Evolutionary conservation across 1,140 invertebrate genomes (phyloP).

Genomic region (Drosophila novamexicana): DNA sequence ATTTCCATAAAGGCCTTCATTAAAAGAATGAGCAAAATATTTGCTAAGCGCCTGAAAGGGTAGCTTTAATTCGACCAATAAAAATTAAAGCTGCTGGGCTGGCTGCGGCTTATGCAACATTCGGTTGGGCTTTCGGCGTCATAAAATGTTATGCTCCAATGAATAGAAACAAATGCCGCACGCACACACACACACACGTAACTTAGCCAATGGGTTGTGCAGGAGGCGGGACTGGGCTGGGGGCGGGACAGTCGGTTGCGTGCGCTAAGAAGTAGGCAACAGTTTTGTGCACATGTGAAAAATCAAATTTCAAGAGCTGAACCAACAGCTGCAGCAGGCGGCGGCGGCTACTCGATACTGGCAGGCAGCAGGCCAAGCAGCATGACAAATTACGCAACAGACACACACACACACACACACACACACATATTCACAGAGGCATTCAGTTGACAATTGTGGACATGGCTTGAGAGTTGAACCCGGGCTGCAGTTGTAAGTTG

Average conservation of each 20-base stretch:
- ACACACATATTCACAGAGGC: slow-evolving; percentile 13
- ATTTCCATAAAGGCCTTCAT: too few relatives aligned
- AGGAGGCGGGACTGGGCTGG: too few relatives aligned
- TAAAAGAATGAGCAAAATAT: too few relatives aligned
- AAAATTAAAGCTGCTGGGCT: slow-evolving; percentile 1
- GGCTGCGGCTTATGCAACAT: slow-evolving; percentile 25
- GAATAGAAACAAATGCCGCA: slow-evolving; percentile 76
- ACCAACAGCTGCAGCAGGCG: slow-evolving; percentile 38
- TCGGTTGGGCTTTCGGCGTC: slow-evolving; percentile 59
- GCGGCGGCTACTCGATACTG: slow-evolving; percentile 46
- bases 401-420: slow-evolving; percentile 26
- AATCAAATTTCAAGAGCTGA: slow-evolving; percentile 74
- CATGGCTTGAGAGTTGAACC: slow-evolving; percentile 27
- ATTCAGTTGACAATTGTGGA: slow-evolving; percentile 63
- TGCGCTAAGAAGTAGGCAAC: slow-evolving; percentile 37
- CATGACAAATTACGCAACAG: slow-evolving; percentile 64
- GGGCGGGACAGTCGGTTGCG: background rate
- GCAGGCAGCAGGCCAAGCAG: slow-evolving; percentile 42
- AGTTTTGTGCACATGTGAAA: slow-evolving; percentile 41
- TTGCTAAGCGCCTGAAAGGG: background rate
- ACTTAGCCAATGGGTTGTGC: slow-evolving; percentile 34
- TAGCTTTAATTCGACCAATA: slow-evolving; percentile 16
- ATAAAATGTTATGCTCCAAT: slow-evolving; percentile 79
- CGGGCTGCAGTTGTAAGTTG: slow-evolving; percentile 1
- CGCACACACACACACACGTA: slow-evolving; percentile 70